Base-by-base conservation (phyloP, 2,888 invertebrate genomes). In the Microctonus aethiopoides region DNA sequence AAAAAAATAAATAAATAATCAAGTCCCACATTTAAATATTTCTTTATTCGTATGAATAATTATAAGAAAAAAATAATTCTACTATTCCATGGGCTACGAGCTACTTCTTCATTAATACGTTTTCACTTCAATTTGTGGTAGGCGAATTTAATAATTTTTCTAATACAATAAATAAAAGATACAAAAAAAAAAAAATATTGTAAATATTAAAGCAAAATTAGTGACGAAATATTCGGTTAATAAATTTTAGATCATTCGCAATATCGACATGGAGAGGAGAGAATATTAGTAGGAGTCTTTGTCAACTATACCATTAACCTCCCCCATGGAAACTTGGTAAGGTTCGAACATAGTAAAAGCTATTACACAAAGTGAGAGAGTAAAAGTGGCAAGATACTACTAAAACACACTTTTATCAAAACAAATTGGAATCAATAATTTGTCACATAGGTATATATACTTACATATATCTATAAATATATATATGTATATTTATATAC, bases 1-100 rank as follows among this genome's bases (percentile, higher is more conserved):
- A 73, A 71, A 71, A 71, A 69, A 69, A 65, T 65, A 70, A 46
- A 57, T 51, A 61, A n/a, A n/a, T n/a, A n/a, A n/a, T n/a, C n/a
- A 51, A 67, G 61, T 66, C 68, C 70, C 62, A 71, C 41, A 46
- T 29, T 29, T 57, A 20, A n/a, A n/a, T n/a, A n/a, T 54, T 52
- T 67, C 65, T 56, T 63, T 68, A 52, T 59, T 32, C 67, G 59
- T 59, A 22, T 63, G 32, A 61, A 69, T 60, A 56, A 65, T 71
- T 61, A 65, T 39, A 56, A 62, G 59, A 46, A 24, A 32, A 41
- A 26, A 60, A 51, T 34, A 29, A 29, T 7, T 29, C 29, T 5
- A 29, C 3, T 29, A 29, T 59, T 36, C 36, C 34, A 59, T 39
- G 24, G 59, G 68, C 67, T n/a, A 16, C 46, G 29, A 29, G 57